A percentile compares a stretch with the other conserved stretches of the same genome.
Evolutionary conservation across 2,113 vertebrate genomes (phyloP).

Genomic region (Indri indri): DNA sequence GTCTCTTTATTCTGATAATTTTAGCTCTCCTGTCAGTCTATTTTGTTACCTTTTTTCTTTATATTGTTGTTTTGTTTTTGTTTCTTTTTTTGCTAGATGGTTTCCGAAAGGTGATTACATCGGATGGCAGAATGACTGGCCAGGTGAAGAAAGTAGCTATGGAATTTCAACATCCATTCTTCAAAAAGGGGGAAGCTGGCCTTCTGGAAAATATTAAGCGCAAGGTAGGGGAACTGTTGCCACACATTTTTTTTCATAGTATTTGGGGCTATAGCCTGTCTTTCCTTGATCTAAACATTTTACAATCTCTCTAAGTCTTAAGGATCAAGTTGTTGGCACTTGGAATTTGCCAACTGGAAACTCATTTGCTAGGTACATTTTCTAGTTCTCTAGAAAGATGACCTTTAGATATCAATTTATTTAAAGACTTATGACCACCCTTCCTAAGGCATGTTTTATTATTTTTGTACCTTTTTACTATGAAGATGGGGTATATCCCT

Average conservation of each 20-base stretch:
- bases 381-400: not conserved
- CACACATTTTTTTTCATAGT: not conserved
- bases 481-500: not conserved
- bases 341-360: not conserved
- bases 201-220: constrained; percentile 84
- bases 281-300: not conserved
- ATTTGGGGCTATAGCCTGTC: not conserved
- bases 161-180: constrained; percentile 85
- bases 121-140: constrained; percentile 76
- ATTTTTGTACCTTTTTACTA: not conserved
- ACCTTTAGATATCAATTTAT: not conserved
- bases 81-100: constrained; percentile 77
- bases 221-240: constrained; percentile 75
- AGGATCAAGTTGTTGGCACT: not conserved
- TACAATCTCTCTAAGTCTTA: not conserved
- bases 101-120: constrained; percentile 82
- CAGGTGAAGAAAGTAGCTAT: constrained; percentile 72
- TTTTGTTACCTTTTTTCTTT: not conserved
- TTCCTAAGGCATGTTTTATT: not conserved
- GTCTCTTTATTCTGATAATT: not conserved
- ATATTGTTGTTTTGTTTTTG: not conserved
- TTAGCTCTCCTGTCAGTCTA: not conserved
- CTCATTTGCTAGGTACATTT: not conserved
- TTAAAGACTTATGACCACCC: not conserved
- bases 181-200: constrained; percentile 80